Evolutionary conservation across 2,113 vertebrate genomes (phyloP).

Genomic region (Xyliphius kryptos): DNA sequence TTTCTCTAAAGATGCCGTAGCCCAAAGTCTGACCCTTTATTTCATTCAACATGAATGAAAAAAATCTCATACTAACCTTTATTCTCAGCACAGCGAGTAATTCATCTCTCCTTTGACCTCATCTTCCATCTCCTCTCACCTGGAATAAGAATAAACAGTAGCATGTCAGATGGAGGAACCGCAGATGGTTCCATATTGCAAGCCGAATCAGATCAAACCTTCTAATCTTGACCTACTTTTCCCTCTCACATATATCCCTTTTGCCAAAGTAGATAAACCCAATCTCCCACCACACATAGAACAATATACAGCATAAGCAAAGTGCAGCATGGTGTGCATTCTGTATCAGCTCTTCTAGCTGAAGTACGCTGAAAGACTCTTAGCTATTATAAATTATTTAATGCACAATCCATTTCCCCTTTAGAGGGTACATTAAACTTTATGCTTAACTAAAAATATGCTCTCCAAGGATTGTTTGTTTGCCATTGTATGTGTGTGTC

Average conservation of each 20-base stretch:
- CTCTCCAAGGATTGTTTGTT: no score
- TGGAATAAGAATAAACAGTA: slow-evolving; percentile 32
- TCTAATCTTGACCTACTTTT: slow-evolving; percentile 46
- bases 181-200: slow-evolving; percentile 30
- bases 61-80: slow-evolving; percentile 26
- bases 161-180: slow-evolving; percentile 28
- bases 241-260: slow-evolving; percentile 32
- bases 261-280: slow-evolving; percentile 37
- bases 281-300: slow-evolving; percentile 34
- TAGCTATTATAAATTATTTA: slow-evolving; percentile 71
- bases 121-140: slow-evolving; percentile 8
- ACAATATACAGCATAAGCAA: slow-evolving; percentile 39
- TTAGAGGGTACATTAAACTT: no score
- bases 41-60: slow-evolving; percentile 2
- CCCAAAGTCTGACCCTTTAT: no score
- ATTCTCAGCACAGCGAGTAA: background rate
- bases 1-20: no score
- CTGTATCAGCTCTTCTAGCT: slow-evolving; percentile 38
- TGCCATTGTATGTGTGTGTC: no score
- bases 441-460: no score
- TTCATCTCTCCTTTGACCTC: slow-evolving; percentile 2
- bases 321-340: slow-evolving; percentile 42
- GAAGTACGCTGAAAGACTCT: slow-evolving; percentile 69
- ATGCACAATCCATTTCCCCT: slow-evolving; percentile 56
- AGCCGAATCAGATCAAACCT: slow-evolving; percentile 27